Conservation (phyloP, 2,113 vertebrate genomes). For the Cinclus mexicanus region DNA sequence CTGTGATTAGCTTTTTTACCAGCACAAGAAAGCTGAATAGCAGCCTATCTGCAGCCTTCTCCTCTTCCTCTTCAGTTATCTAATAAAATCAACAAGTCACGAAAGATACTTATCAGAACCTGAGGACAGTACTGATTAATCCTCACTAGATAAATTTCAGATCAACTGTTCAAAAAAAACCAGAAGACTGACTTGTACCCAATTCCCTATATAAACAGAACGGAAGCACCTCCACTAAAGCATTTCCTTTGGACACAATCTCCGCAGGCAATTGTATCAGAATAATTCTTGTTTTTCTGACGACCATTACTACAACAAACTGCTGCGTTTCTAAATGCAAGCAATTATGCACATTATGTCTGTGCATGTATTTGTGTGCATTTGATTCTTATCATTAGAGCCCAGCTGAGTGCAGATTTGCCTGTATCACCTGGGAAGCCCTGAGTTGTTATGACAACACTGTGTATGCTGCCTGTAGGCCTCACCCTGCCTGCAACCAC, state of each 20-base stretch:
- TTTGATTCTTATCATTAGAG: not conserved
- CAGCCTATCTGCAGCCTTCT: slow-evolving; percentile 89
- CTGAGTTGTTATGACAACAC: not conserved
- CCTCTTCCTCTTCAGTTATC: slow-evolving; percentile 87
- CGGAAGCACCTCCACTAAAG: not conserved
- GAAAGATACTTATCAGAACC: not conserved
- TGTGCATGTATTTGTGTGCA: not conserved
- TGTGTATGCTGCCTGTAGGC: not conserved
- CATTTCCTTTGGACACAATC: not conserved
- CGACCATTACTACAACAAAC: not conserved
- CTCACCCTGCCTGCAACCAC: not conserved
- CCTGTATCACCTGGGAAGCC: not conserved
- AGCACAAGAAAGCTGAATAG: slow-evolving; percentile 89
- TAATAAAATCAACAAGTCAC: slow-evolving; percentile 54
- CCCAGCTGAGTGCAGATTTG: not conserved
- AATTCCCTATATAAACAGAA: not conserved
- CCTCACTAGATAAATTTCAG: not conserved
- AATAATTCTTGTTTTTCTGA: not conserved
- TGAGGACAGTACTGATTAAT: not conserved
- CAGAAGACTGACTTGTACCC: not conserved
- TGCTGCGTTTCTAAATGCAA: not conserved
- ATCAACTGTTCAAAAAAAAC: not conserved
- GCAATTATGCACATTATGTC: not conserved
- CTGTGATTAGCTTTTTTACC: slow-evolving; percentile 86
- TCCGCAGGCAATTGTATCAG: not conserved